Conservation (phyloP, 2,888 invertebrate species). For the Hipparchia semele region DNA sequence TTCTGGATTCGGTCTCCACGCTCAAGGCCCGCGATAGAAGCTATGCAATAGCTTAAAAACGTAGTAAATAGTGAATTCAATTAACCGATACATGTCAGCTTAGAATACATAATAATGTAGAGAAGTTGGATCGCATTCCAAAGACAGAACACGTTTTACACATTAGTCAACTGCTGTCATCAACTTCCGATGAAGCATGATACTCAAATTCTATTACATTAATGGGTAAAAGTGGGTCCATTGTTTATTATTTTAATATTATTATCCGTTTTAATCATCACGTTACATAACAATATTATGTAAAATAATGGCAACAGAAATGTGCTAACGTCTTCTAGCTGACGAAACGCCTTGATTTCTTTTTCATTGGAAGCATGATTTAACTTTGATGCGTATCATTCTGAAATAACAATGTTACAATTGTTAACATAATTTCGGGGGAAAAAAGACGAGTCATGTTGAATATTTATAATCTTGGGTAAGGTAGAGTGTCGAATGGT, state of each 20-base stretch:
- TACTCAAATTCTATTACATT: background rate
- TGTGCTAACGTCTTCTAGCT: background rate
- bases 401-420: background rate
- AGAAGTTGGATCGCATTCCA: background rate
- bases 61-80: no score
- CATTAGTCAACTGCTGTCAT: background rate
- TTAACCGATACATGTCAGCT: no score
- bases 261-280: background rate
- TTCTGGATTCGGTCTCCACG: no score
- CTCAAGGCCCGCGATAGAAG: no score
- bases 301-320: constrained; percentile 3
- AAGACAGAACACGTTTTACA: background rate
- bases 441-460: background rate
- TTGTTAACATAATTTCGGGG: background rate
- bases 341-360: constrained; percentile 2
- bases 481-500: background rate
- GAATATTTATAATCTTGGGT: background rate
- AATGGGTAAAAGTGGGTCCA: background rate
- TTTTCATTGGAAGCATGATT: constrained; percentile 7
- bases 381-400: constrained; percentile 1
- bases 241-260: background rate
- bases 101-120: background rate
- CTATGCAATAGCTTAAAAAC: no score
- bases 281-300: background rate
- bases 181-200: background rate